Base-by-base conservation (phyloP, 2,888 invertebrate genomes). In the Nowickia ferox region DNA sequence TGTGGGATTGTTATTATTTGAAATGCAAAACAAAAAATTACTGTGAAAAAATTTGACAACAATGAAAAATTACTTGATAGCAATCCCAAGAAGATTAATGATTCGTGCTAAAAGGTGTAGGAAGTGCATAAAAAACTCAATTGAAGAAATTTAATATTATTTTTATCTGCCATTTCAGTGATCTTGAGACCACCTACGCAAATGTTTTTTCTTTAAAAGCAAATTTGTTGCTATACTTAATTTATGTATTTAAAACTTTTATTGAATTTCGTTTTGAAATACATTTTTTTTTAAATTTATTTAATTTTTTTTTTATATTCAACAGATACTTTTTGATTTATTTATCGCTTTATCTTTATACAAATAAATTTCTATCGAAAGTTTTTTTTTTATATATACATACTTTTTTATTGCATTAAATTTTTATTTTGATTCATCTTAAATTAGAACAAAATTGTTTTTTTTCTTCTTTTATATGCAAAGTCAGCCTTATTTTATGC, bases 401-500 rank as follows among this genome's bases (percentile, higher is more conserved):
- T n/a, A n/a, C n/a, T 51, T 22, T 51, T 0, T 74, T 46, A 46
- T 61, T 55, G 1, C 17, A 46, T 76, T 30, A 15, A 76, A 57
- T 55, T 68, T 51, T 15, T 61, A 15, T 61, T 68, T 77, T 75
- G 55, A 69, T 72, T 78, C 15, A 44, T 83, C 68, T 84, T 79
- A 79, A 66, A 74, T 13, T 79, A 77, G 71, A 79, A 66, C 38
- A 51, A 38, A 11, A 40, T 22, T 65, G 15, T n/a, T 44, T 65
- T 65, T 15, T 61, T 79, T 48, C 84, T 55, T 44, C 42, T 72
- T 85, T 46, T 91, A 91, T 90, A 88, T 90, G 91, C 90, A 91
- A 91, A 90, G 90, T 91, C 91, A 91, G 91, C 91, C 91, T 91
- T 91, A 90, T 85, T 87, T 87, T 87, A 79, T 77, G 40, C n/a